These are phyloP conservation scores for Flexamia atlantica DNA, from an alignment of 2,888 invertebrate species.

Conservation along the genomic window DNA sequence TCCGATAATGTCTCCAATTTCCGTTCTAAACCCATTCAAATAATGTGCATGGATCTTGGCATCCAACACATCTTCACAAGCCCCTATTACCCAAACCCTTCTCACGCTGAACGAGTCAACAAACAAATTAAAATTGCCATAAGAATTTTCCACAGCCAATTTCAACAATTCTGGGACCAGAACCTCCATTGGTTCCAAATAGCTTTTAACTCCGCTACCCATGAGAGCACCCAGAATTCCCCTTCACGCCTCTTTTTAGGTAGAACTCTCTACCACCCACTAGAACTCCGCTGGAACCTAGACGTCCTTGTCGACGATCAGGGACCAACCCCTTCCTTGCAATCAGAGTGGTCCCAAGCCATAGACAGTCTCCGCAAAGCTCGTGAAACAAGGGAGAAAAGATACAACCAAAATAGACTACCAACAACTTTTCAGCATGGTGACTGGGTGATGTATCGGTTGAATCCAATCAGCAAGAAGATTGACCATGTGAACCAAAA, in stretches of 20 bases:
- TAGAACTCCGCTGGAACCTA: slow-evolving; percentile 11
- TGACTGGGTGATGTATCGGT: background rate
- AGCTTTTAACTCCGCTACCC: slow-evolving; percentile 1
- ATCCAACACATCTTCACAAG: background rate
- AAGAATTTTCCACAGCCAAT: background rate
- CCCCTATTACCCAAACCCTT: slow-evolving; percentile 11
- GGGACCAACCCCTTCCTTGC: background rate
- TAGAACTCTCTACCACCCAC: background rate
- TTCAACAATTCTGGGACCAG: background rate
- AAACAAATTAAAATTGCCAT: background rate
- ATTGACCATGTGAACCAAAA: background rate
- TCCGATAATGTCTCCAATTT: background rate
- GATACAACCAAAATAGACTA: background rate
- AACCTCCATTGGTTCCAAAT: slow-evolving; percentile 7
- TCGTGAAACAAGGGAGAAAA: background rate
- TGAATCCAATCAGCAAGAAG: background rate
- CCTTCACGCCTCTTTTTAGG: background rate
- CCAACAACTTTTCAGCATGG: background rate
- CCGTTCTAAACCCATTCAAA: background rate
- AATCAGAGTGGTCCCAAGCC: background rate
- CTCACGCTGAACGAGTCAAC: background rate
- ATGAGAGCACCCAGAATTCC: background rate
- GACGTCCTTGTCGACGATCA: background rate
- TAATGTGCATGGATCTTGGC: background rate
- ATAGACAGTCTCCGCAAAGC: background rate